Percentiles rank a stretch among this genome's conserved stretches.
phyloP scores from a whole-genome alignment of 2,113 vertebrate species.

The Mus musculus region GRCm39 chrX:53088001-53088500 shows the following conservation, averaged over 20 bases:
- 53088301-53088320: neutral
- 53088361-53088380: neutral
- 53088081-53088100: neutral
- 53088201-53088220: neutral
- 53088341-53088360: neutral
- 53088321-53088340: neutral
- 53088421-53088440: neutral
- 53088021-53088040: neutral
- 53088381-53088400: neutral
- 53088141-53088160: neutral
- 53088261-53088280: neutral
- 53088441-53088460: neutral
- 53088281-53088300: neutral
- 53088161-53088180: neutral
- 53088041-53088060: neutral
- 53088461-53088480: too few species aligned
- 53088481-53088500: too few species aligned
- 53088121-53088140: neutral
- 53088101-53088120: neutral
- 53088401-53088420: neutral
- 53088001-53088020: neutral
- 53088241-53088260: neutral
- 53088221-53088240: neutral
- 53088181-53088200: neutral
- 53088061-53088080: too few species aligned